phyloP scores from a whole-genome alignment of 2,797 vertebrate genomes.

The Chelidonichthys spinosus region DNA sequence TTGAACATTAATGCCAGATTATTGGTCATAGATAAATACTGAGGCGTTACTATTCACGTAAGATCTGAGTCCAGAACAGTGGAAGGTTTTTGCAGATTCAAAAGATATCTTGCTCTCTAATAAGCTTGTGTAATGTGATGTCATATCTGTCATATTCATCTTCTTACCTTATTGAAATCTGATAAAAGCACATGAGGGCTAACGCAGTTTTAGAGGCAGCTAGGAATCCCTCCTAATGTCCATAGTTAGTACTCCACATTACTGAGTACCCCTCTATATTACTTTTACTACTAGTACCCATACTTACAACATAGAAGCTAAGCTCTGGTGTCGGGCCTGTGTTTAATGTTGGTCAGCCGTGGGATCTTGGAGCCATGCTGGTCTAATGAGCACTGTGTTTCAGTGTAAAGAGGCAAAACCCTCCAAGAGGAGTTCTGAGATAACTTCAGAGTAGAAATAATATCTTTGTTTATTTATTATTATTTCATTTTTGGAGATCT shows the following conservation, averaged over 20 bases:
- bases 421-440: background rate
- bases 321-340: background rate
- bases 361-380: background rate
- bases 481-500: background rate
- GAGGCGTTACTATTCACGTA: background rate
- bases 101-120: background rate
- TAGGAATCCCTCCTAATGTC: background rate
- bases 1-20: constrained; percentile 16
- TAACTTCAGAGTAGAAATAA: constrained; percentile 9
- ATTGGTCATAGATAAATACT: constrained; percentile 13
- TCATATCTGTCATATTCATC: background rate
- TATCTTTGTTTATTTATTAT: background rate
- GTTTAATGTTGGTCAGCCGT: background rate
- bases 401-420: background rate
- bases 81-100: background rate
- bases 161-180: background rate
- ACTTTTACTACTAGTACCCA: background rate
- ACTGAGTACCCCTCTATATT: no score
- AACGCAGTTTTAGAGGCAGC: background rate
- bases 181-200: background rate
- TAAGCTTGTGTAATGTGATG: background rate
- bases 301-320: background rate
- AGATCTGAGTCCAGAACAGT: background rate
- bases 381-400: background rate
- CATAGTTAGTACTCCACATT: no score